Conservation (phyloP, 2,797 vertebrate species). For the Urosaurus nigricauda region DNA sequence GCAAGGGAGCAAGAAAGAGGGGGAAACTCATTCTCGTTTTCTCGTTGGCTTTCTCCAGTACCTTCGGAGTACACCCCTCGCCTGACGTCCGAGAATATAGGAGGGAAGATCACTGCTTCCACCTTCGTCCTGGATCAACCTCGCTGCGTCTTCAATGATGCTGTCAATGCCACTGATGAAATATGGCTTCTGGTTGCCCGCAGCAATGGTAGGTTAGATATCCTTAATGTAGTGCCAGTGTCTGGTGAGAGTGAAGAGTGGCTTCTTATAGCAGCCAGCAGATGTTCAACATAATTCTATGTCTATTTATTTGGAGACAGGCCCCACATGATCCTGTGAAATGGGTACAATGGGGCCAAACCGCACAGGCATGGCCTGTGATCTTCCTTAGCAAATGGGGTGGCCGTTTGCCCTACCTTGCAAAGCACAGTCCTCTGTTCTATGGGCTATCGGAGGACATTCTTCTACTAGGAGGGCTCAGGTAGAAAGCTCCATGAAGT, state of each 20-base stretch:
- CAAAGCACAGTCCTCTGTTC: too few relatives aligned
- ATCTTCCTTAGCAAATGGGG: too few relatives aligned
- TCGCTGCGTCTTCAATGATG: constrained; percentile 33
- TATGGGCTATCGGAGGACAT: too few relatives aligned
- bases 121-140: constrained; percentile 74
- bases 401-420: too few relatives aligned
- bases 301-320: too few relatives aligned
- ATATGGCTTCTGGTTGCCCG: constrained; percentile 74
- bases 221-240: neutral
- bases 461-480: too few relatives aligned
- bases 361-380: too few relatives aligned
- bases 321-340: too few relatives aligned
- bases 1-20: neutral
- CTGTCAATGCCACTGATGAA: fast-evolving
- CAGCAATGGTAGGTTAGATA: constrained; percentile 20
- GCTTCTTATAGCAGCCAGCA: neutral
- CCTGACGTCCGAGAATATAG: fast-evolving
- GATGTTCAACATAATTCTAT: neutral
- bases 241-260: neutral
- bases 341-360: too few relatives aligned
- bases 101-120: constrained; percentile 5
- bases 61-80: fast-evolving
- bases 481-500: too few relatives aligned
- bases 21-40: neutral
- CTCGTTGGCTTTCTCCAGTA: neutral